phyloP scores from a whole-genome alignment of 2,113 vertebrate species.

The Tringa solitaria region DNA sequence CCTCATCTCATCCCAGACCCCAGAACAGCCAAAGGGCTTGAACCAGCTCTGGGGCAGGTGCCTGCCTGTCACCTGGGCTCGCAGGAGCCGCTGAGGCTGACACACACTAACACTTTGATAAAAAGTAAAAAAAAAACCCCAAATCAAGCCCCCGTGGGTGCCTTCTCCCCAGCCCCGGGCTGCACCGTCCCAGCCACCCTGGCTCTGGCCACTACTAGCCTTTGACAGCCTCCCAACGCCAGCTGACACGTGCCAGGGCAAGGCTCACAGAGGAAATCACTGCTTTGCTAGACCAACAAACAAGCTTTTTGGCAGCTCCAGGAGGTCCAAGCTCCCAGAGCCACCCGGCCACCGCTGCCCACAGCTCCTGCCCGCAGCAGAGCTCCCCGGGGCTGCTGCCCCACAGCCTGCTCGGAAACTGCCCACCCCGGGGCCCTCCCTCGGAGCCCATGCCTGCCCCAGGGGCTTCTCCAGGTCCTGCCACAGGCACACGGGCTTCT shows the following conservation, averaged over 20 bases:
- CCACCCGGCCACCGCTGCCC: not conserved
- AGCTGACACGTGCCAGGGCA: not conserved
- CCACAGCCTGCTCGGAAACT: not conserved
- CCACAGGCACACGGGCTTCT: too few species aligned
- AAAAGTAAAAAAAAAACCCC: not conserved
- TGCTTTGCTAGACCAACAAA: not conserved
- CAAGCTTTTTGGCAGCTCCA: not conserved
- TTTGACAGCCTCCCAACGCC: not conserved
- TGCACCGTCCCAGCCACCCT: not conserved
- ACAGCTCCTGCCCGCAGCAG: not conserved
- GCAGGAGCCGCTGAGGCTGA: not conserved
- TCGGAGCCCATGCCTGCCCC: not conserved
- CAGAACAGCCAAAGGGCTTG: not conserved
- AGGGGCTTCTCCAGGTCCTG: too few species aligned
- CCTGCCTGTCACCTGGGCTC: not conserved
- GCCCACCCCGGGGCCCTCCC: not conserved
- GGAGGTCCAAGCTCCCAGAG: not conserved
- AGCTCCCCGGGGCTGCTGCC: not conserved
- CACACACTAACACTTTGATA: not conserved
- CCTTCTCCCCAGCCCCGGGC: accelerated
- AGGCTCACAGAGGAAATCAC: not conserved
- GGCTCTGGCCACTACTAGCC: not conserved
- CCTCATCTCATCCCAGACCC: not conserved
- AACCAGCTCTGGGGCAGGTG: not conserved
- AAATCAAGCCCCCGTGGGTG: too few species aligned